Base-by-base conservation (phyloP, 2,797 vertebrate species). In the Ceryle rudis region DNA sequence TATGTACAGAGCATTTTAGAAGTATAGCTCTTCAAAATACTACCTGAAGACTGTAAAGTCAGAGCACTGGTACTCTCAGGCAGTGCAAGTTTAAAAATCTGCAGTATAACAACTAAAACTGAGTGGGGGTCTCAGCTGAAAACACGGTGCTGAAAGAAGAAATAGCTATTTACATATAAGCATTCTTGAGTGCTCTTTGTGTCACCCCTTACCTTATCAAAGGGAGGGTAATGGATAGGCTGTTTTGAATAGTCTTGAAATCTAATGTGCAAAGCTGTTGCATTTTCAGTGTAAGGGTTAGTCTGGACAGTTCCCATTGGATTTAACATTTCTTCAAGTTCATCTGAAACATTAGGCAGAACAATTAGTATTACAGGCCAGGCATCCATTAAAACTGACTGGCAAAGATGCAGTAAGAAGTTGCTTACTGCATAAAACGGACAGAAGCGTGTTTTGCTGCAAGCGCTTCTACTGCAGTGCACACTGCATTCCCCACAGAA, bases 281-380 rank as follows among this genome's bases (percentile, higher is more conserved):
- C 99, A 83, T 99, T 99, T 98, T 99, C 99, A 49, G 98, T 98
- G 96, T 99, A 99, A 10, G 99, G 99, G 97, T 99, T 99, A 94
- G 99, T 99, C 94, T 99, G 99, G 95, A 99, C 98, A 3, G 99
- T 99, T 96, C 99, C 99, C 97, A 99, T 99, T 79, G 99, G 99
- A 96, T 99, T 99, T 97, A 99, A 97, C 99, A 99, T 99, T 98
- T 99, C 99, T 98, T 99, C 99, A 98, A 99, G 99, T 98, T 99
- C 99, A 98, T 99, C 99, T 99, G 97, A 86, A 98, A 97, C 14
- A 90, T 49, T 47, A 61, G 6, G 55, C 18, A 84, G 82, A 96
- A 85, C n/a, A 92, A 46, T 86, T 89, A 80, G 62, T 37, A 79
- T 46, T 55, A 69, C n/a, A 92, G 54, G 62, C 10, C 23, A 91